Evolutionary conservation across 2,797 vertebrate species (phyloP), one percentile per base, ranked within the genome.

Genomic region (Caiman crocodilus): DNA sequence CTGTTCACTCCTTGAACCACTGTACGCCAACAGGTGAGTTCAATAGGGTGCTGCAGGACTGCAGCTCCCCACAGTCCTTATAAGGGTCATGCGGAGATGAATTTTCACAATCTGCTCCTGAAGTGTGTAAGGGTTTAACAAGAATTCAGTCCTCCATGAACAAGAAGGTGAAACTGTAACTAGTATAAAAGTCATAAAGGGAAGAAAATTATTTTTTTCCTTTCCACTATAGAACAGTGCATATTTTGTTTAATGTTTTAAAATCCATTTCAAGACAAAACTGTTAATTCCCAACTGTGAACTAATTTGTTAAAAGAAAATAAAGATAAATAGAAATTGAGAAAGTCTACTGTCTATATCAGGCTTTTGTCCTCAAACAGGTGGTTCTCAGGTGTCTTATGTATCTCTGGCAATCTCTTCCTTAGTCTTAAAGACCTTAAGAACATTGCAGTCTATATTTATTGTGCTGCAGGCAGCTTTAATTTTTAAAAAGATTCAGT

Each of bases 241-340:
- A 3, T 42, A 20, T 32, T 15, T 63, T 64, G 0, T 28, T 91
- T 18, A 50, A 50, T 50, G 4, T 7, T 7, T 87, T 69, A 83
- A 50, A 55, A 74, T 32, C 5, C 4, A 63, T 92, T 88, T 87
- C 50, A 61, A 3, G 64, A 67, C 18, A 30, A 18, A 59, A 82
- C 76, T 14, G 1, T 11, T 93, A 73, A 83, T 58, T 21, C 4
- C 69, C 4, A 87, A 7, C 42, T 91, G 32, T 14, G 50, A 6
- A 84, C 20, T 3, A 84, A 30, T 10, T 81, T 81, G 5, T 32
- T 58, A 9, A 87, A 87, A 87, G 42, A 5, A 75, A 77, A 78
- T 73, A 67, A 80, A 75, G 11, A 1, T 32, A 89, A 90, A 90
- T 82, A 76, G 58, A 16, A 90, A 14, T 26, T 74, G 56, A 87